A percentile compares a stretch with the other conserved stretches of the same genome.
Evolutionary conservation across 1,140 invertebrate species (phyloP).

Genomic region (Caenorhabditis inopinata): DNA sequence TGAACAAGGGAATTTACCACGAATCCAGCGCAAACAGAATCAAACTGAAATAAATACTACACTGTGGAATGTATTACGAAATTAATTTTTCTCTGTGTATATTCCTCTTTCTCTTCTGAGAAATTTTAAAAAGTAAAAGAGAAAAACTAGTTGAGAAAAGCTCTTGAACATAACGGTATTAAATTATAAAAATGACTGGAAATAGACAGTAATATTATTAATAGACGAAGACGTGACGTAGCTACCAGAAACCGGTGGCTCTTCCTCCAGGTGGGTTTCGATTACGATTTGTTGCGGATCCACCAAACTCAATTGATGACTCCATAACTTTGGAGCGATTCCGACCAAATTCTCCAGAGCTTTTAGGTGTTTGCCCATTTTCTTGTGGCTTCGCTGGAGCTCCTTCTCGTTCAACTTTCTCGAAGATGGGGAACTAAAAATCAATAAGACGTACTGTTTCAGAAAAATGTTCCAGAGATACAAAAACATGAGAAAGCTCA

Average conservation of each 20-base stretch:
- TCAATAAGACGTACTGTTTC: neutral
- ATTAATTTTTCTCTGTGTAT: too few relatives aligned
- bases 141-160: too few relatives aligned
- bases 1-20: too few relatives aligned
- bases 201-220: neutral
- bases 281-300: neutral
- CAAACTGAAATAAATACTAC: too few relatives aligned
- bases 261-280: conserved; percentile 54
- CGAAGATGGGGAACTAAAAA: conserved; percentile 42
- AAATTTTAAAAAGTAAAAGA: neutral
- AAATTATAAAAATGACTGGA: neutral
- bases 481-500: neutral
- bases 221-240: neutral
- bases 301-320: conserved; percentile 36
- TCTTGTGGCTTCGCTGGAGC: neutral
- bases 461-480: neutral
- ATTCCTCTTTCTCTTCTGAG: neutral
- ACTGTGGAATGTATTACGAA: too few relatives aligned
- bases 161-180: too few relatives aligned
- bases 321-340: conserved; percentile 23
- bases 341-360: neutral
- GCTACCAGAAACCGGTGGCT: conserved; percentile 51
- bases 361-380: conserved; percentile 29
- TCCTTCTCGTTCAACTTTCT: conserved; percentile 41
- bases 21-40: too few relatives aligned